Evolutionary conservation across 2,888 invertebrate species (phyloP).

Genomic region (Ommatoiulus sabulosus): DNA sequence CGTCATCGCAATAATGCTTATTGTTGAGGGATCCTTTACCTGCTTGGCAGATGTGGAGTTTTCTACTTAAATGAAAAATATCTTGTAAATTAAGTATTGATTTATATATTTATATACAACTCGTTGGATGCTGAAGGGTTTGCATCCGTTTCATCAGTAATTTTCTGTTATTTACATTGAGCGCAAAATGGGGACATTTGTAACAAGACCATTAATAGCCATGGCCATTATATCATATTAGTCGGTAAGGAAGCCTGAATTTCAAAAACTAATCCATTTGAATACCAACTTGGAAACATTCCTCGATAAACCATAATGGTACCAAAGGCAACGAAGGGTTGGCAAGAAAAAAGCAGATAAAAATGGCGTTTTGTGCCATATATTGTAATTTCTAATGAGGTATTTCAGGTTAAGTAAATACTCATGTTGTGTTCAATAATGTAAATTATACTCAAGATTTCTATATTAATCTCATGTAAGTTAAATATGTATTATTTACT

Average conservation of each 20-base stretch:
- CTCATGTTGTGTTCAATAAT: conserved; percentile 32
- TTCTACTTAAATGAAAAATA: background rate
- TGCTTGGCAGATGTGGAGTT: background rate
- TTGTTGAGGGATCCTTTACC: background rate
- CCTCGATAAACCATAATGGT: conserved; percentile 8
- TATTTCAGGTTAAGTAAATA: conserved; percentile 6
- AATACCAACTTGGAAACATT: background rate
- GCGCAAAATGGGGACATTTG: conserved; percentile 44
- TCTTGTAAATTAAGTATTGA: conserved; percentile 38
- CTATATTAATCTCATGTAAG: background rate
- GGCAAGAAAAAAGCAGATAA: background rate
- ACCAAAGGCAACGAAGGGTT: background rate
- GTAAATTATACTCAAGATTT: conserved; percentile 37
- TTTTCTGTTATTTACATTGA: background rate
- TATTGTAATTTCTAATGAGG: conserved; percentile 10
- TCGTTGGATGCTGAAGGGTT: background rate
- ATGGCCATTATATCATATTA: background rate
- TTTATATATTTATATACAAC: background rate
- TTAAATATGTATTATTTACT: conserved; percentile 29
- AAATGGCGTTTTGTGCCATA: conserved; percentile 37
- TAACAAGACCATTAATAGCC: background rate
- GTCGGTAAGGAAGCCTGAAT: background rate
- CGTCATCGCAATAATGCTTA: background rate
- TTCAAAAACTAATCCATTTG: background rate
- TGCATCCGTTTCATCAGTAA: background rate